Evolutionary conservation across 2,888 invertebrate species (phyloP).

Genomic region (Pimpla rufipes): DNA sequence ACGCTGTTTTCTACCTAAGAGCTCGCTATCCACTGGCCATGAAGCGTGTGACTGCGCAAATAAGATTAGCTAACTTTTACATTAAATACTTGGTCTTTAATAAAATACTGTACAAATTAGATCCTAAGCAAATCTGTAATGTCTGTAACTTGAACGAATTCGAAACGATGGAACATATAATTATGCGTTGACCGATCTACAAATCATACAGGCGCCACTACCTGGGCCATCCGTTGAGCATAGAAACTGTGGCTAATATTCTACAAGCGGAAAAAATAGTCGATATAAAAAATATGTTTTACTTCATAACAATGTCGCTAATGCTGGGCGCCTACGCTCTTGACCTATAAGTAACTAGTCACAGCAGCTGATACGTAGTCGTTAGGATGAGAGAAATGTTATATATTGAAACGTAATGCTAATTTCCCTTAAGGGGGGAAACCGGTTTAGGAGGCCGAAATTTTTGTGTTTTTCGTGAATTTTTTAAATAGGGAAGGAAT

Average conservation of each 20-base stretch:
- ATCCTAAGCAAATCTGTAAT: neutral
- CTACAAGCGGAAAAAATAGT: neutral
- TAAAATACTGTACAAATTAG: neutral
- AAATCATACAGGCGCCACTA: neutral
- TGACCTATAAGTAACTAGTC: neutral
- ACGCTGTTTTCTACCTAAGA: neutral
- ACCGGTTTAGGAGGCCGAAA: too few species aligned
- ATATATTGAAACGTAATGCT: too few species aligned
- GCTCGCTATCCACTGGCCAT: neutral
- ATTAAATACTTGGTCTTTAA: neutral
- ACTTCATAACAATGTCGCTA: neutral
- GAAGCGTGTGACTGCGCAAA: neutral
- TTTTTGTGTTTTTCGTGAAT: too few species aligned
- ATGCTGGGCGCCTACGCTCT: neutral
- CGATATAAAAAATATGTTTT: neutral
- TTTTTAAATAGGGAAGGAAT: too few species aligned
- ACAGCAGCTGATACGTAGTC: neutral
- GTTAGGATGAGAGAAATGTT: constrained; percentile 1
- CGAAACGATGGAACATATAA: neutral
- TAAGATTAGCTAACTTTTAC: neutral
- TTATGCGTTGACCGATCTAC: neutral
- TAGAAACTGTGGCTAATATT: neutral
- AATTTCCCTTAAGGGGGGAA: too few species aligned
- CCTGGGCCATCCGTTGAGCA: neutral
- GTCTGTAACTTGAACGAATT: constrained; percentile 12